A percentile compares a stretch with the other conserved stretches of the same genome.
These are phyloP conservation scores for Hyperoplus immaculatus DNA, from an alignment of 2,797 vertebrate genomes.

Conservation along the genomic window DNA sequence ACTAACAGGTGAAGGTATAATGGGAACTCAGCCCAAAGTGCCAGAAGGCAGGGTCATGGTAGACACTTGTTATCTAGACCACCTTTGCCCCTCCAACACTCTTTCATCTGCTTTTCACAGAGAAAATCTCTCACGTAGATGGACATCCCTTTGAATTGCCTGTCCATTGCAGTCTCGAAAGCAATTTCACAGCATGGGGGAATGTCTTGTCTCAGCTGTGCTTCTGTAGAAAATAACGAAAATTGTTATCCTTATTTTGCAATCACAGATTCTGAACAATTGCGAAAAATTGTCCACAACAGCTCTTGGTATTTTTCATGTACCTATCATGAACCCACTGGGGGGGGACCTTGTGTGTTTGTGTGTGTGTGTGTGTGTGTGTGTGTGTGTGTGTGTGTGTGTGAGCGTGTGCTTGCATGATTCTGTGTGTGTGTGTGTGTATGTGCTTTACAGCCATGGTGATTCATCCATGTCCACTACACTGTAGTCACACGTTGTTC, in stretches of 20 bases:
- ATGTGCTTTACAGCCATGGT: conserved; percentile 21
- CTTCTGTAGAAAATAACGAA: not conserved
- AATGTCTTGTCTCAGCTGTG: conserved; percentile 17
- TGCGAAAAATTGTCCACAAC: conserved; percentile 17
- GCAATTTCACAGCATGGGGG: conserved; percentile 39
- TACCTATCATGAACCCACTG: conserved; percentile 3
- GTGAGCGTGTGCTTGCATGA: too few relatives aligned
- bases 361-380: not conserved
- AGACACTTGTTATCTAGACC: conserved; percentile 69
- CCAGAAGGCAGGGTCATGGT: conserved; percentile 56
- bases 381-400: too few relatives aligned
- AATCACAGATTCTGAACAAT: conserved; percentile 30
- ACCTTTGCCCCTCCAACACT: conserved; percentile 57
- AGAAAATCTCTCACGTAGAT: conserved; percentile 34
- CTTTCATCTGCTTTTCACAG: conserved; percentile 63
- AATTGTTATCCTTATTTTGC: conserved; percentile 7
- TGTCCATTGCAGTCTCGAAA: conserved; percentile 24
- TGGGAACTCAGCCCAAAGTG: conserved; percentile 48
- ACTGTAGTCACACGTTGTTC: conserved; percentile 28
- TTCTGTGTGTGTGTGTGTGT: too few relatives aligned
- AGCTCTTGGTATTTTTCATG: conserved; percentile 23
- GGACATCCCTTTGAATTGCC: conserved; percentile 24
- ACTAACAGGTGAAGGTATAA: conserved; percentile 55
- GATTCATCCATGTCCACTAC: conserved; percentile 41
- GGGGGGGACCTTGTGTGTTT: not conserved